These are phyloP conservation scores for Drosophila miranda DNA, from an alignment of 1,140 invertebrate genomes.

Conservation along the genomic window DNA sequence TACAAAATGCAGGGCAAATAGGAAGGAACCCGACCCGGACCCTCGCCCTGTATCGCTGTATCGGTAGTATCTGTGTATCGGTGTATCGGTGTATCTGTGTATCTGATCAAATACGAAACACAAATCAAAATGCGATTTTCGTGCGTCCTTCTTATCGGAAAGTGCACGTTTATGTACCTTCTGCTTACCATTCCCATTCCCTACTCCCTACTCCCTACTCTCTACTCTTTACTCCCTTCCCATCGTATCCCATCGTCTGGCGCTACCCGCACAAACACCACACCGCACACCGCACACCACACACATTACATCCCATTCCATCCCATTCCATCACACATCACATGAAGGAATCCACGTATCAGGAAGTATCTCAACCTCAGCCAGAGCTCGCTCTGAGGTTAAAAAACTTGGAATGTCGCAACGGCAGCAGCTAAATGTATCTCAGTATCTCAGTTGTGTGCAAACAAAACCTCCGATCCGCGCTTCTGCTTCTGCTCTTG, in stretches of 20 bases:
- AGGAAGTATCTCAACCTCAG: constrained; percentile 34
- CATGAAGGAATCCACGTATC: constrained; percentile 14
- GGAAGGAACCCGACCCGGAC: constrained; percentile 13
- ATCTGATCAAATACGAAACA: constrained; percentile 70
- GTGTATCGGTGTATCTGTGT: constrained; percentile 35
- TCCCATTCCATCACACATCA: not conserved
- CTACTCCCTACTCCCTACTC: too few relatives aligned
- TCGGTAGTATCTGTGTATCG: constrained; percentile 29
- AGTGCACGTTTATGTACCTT: constrained; percentile 55
- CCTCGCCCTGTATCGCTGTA: constrained; percentile 7
- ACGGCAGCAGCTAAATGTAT: constrained; percentile 71
- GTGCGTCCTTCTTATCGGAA: constrained; percentile 64
- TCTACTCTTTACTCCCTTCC: too few relatives aligned
- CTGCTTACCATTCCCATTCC: constrained; percentile 28
- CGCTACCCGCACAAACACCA: constrained; percentile 31
- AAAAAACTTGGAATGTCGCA: constrained; percentile 64
- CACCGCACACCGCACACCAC: not conserved
- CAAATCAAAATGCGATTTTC: constrained; percentile 77
- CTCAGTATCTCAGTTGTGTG: constrained; percentile 64
- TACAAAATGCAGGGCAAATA: constrained; percentile 64
- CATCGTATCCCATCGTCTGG: constrained; percentile 28
- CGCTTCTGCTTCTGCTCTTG: constrained; percentile 23
- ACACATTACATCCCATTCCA: not conserved
- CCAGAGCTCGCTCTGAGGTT: constrained; percentile 41
- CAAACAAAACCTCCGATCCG: constrained; percentile 48